Percentiles rank a stretch among this genome's conserved stretches.
Conservation (phyloP, 2,113 vertebrate species). For the Ammodytes dubius region DNA sequence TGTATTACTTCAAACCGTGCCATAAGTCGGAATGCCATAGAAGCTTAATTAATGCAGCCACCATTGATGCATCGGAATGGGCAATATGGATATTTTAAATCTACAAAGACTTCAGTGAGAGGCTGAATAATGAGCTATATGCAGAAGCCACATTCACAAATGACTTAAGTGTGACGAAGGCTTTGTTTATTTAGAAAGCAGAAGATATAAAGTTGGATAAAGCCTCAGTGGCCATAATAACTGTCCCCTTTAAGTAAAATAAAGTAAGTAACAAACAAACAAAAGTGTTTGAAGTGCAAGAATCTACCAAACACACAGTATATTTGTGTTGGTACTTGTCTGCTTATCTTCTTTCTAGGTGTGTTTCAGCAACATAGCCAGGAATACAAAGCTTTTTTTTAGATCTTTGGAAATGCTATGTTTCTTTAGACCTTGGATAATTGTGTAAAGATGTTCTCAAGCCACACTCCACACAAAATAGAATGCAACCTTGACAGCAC, state of each 20-base stretch:
- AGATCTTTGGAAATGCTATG: background rate
- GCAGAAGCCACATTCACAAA: background rate
- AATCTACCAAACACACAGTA: background rate
- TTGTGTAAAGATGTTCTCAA: background rate
- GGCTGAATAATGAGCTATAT: slow-evolving; percentile 14
- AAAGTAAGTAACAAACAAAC: background rate
- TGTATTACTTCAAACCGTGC: background rate
- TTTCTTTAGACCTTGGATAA: background rate
- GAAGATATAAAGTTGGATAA: background rate
- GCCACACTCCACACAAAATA: background rate
- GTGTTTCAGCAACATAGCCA: background rate
- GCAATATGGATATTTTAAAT: background rate
- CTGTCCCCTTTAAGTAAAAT: too few species aligned
- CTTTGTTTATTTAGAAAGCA: background rate
- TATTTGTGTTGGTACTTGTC: background rate
- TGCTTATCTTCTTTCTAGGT: background rate
- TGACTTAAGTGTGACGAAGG: slow-evolving; percentile 13
- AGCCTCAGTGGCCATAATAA: background rate
- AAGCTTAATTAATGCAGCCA: background rate
- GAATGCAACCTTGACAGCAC: background rate
- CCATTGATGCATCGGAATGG: background rate
- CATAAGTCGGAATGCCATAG: too few species aligned
- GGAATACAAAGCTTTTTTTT: background rate
- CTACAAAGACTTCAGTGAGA: background rate
- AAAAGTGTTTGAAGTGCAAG: background rate